Evolutionary conservation across 2,888 invertebrate genomes (phyloP).

Genomic region (Taenaris catops): DNA sequence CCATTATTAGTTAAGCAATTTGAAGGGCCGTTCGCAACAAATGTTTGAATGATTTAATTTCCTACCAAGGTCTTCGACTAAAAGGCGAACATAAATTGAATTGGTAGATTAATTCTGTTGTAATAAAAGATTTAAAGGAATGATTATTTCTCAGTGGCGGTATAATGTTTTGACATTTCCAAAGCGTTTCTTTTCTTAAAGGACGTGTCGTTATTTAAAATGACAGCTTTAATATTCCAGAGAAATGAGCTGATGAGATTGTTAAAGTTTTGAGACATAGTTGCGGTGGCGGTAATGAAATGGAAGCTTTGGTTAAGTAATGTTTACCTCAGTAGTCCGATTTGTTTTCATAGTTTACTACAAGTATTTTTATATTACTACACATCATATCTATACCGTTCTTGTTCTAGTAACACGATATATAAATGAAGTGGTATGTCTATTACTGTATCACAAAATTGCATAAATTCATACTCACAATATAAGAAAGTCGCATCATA

Average conservation of each 20-base stretch:
- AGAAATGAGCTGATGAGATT: background rate
- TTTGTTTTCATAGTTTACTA: too few relatives aligned
- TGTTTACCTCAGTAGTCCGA: too few relatives aligned
- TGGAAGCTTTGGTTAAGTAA: too few relatives aligned
- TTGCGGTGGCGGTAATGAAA: background rate
- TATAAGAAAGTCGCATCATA: too few relatives aligned
- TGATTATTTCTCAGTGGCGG: slow-evolving; percentile 5
- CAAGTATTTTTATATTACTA: too few relatives aligned
- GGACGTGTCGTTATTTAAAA: background rate
- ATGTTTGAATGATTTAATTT: slow-evolving; percentile 13
- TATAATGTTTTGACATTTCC: slow-evolving; percentile 4
- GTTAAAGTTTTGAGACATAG: background rate
- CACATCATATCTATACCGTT: too few relatives aligned
- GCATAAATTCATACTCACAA: too few relatives aligned
- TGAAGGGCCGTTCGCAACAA: slow-evolving; percentile 10
- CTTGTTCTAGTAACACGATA: too few relatives aligned
- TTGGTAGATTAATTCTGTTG: slow-evolving; percentile 10
- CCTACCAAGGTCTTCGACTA: slow-evolving; percentile 7
- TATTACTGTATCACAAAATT: too few relatives aligned
- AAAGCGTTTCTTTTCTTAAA: background rate
- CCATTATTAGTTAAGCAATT: slow-evolving; percentile 10
- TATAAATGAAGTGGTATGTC: too few relatives aligned
- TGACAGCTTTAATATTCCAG: background rate
- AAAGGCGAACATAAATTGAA: slow-evolving; percentile 12
- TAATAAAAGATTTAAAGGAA: slow-evolving; percentile 8